These are phyloP conservation scores for Apotomis betuletana DNA, from an alignment of 2,888 invertebrate species.

Conservation along the genomic window DNA sequence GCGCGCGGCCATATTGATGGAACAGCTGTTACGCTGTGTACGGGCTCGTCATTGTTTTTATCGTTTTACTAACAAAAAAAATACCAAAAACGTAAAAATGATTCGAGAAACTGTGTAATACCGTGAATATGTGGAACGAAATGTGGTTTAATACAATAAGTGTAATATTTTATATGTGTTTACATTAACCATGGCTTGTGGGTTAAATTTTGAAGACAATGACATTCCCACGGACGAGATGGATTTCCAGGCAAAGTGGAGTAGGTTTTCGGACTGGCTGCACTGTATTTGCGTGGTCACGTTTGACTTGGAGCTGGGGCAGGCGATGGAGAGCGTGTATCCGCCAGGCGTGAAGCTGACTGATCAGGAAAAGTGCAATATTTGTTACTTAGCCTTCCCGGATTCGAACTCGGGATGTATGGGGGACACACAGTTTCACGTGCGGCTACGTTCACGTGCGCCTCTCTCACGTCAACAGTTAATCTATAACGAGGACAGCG, in stretches of 20 bases:
- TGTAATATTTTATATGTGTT: conserved; percentile 54
- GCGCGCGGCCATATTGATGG: conserved; percentile 78
- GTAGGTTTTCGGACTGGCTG: conserved; percentile 95
- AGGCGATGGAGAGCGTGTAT: conserved; percentile 97
- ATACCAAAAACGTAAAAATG: conserved; percentile 48
- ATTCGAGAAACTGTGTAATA: conserved; percentile 52
- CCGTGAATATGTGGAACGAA: conserved; percentile 53
- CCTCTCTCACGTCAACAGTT: conserved; percentile 82
- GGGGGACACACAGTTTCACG: conserved; percentile 99
- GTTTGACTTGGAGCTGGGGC: conserved; percentile 99
- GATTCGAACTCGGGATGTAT: conserved; percentile 99
- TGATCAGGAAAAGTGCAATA: conserved; percentile 95
- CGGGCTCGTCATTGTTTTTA: conserved; percentile 66
- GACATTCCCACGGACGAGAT: conserved; percentile 66
- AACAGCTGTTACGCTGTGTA: conserved; percentile 76
- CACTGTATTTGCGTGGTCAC: conserved; percentile 99
- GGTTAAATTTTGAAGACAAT: conserved; percentile 67
- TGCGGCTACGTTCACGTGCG: conserved; percentile 89
- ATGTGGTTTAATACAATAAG: conserved; percentile 50
- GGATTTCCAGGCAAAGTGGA: conserved; percentile 84
- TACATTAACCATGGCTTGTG: conserved; percentile 71
- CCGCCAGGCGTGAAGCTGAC: conserved; percentile 90
- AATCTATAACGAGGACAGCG: conserved; percentile 90
- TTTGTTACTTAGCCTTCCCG: conserved; percentile 99
- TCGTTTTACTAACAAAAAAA: conserved; percentile 59